These are phyloP conservation scores for Galendromus occidentalis DNA, from an alignment of 1,140 invertebrate species.

Conservation along the genomic window DNA sequence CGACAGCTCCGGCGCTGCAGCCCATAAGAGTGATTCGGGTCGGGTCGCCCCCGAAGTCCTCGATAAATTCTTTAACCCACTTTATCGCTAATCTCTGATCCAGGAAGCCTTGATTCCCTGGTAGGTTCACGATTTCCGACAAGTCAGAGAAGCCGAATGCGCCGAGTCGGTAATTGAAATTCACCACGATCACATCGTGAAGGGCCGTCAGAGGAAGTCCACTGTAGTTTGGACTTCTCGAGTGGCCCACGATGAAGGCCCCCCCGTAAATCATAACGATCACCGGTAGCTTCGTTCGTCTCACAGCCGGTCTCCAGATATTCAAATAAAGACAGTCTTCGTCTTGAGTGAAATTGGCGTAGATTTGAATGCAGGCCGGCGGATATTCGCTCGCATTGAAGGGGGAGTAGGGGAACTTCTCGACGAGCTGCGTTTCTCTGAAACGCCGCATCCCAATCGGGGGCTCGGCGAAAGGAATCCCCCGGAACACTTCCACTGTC, in stretches of 20 bases:
- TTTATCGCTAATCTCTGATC: conserved; percentile 20
- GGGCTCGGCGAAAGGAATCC: conserved; percentile 83
- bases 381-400: conserved; percentile 23
- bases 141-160: conserved; percentile 41
- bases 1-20: conserved; percentile 27
- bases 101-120: conserved; percentile 20
- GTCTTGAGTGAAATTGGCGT: conserved; percentile 30
- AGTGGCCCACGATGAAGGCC: conserved; percentile 39
- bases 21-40: conserved; percentile 33
- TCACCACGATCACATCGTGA: conserved; percentile 44
- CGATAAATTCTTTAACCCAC: conserved; percentile 20
- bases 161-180: conserved; percentile 46
- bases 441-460: conserved; percentile 66
- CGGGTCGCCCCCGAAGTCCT: conserved; percentile 20
- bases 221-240: conserved; percentile 35
- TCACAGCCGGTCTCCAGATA: conserved; percentile 53
- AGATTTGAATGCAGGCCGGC: conserved; percentile 16
- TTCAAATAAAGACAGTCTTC: conserved; percentile 87
- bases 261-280: conserved; percentile 61
- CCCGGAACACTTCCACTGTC: conserved; percentile 59
- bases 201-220: conserved; percentile 42
- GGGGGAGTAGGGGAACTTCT: conserved; percentile 58
- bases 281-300: conserved; percentile 34
- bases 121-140: conserved; percentile 21
- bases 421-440: conserved; percentile 52